phyloP scores from a whole-genome alignment of 2,888 invertebrate species.

The Chelonus formosanus region DNA sequence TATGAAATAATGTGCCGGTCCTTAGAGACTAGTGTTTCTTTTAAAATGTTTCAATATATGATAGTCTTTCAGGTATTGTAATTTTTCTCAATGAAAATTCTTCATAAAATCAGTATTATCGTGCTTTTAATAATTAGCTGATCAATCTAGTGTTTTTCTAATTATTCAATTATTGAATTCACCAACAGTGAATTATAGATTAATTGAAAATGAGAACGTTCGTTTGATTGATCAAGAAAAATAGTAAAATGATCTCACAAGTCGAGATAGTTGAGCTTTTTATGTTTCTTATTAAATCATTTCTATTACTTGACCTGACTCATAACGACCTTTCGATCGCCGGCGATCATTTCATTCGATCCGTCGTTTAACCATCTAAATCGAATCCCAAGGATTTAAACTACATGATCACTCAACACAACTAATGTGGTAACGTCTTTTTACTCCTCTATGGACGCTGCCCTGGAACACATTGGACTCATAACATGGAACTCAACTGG shows the following conservation, averaged over 20 bases:
- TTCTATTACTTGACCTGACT: no score
- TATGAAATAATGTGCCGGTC: slow-evolving; percentile 49
- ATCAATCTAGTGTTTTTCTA: no score
- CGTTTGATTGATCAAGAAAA: no score
- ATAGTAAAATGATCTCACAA: no score
- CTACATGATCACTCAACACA: slow-evolving; percentile 37
- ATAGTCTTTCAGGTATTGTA: slow-evolving; percentile 54
- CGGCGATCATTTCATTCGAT: slow-evolving; percentile 7
- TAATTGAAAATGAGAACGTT: no score
- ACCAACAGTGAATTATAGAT: no score
- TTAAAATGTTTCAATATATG: slow-evolving; percentile 57
- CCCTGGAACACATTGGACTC: slow-evolving; percentile 40
- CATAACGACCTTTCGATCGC: slow-evolving; percentile 1
- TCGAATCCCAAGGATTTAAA: slow-evolving; percentile 36
- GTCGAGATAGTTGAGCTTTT: background rate
- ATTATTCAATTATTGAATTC: no score
- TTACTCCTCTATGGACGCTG: slow-evolving; percentile 54
- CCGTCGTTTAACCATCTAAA: slow-evolving; percentile 31
- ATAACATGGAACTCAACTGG: slow-evolving; percentile 29
- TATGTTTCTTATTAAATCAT: no score
- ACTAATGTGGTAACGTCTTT: slow-evolving; percentile 53
- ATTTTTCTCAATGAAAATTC: background rate
- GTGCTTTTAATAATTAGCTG: background rate
- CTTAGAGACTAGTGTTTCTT: slow-evolving; percentile 41
- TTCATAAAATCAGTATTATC: background rate